These are phyloP conservation scores for Aphrocallistes beatrix DNA, from an alignment of 37 sponge, comb jelly and placozoan genomes.

Conservation along the genomic window DNA sequence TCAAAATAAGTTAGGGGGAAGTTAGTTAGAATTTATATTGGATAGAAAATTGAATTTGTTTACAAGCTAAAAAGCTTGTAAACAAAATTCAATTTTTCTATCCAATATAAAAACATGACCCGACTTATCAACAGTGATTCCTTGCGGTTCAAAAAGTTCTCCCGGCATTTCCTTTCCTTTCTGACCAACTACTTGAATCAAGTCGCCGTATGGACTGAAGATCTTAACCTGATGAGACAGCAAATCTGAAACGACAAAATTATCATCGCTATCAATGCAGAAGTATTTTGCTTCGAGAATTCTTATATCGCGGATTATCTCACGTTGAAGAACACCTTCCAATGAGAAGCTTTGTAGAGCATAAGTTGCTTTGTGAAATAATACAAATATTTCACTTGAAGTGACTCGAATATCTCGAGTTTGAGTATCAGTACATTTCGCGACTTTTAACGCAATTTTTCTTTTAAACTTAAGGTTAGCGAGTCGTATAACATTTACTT, in stretches of 20 bases:
- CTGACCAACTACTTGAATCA: background rate
- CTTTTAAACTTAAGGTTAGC: background rate
- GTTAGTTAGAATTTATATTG: too few species aligned
- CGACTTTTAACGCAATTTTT: background rate
- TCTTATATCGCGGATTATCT: background rate
- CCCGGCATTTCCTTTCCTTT: background rate
- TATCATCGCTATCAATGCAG: background rate
- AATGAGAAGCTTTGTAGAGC: background rate
- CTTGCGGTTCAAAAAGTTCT: background rate
- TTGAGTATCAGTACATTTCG: background rate
- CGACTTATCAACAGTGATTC: background rate
- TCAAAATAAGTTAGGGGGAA: too few species aligned
- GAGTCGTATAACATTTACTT: background rate
- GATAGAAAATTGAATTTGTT: too few species aligned
- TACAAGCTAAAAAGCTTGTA: background rate
- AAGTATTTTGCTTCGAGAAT: background rate
- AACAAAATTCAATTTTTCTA: background rate
- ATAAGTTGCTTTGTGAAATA: background rate
- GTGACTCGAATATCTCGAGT: background rate
- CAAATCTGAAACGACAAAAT: background rate
- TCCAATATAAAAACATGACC: background rate
- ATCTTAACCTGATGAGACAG: background rate
- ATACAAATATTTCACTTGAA: background rate
- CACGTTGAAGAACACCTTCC: background rate
- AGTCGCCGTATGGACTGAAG: background rate